Conservation (phyloP, 2,888 invertebrate genomes). For the Tortricodes alternella region DNA sequence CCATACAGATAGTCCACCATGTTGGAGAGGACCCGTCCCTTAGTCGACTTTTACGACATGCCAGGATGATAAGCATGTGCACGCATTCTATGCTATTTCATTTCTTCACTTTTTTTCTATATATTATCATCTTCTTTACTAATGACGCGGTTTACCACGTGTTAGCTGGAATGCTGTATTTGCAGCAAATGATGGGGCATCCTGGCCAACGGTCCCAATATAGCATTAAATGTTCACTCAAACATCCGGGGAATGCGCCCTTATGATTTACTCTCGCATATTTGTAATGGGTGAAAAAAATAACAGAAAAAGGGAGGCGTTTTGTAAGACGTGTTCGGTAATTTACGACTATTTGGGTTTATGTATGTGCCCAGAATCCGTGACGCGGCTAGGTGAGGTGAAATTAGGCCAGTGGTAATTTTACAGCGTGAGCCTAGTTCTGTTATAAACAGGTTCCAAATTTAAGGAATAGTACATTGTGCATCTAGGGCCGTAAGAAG, state of each 20-base stretch:
- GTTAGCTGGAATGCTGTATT: constrained; percentile 39
- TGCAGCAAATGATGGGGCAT: constrained; percentile 64
- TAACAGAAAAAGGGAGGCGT: constrained; percentile 14
- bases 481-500: too few relatives aligned
- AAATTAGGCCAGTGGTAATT: too few relatives aligned
- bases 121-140: constrained; percentile 18
- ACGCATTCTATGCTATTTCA: too few relatives aligned
- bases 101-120: too few relatives aligned
- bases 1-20: too few relatives aligned
- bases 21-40: too few relatives aligned
- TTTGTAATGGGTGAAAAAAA: constrained; percentile 32
- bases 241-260: constrained; percentile 49
- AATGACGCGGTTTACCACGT: constrained; percentile 43
- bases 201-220: constrained; percentile 56
- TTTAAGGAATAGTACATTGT: too few relatives aligned
- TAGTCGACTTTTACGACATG: too few relatives aligned
- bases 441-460: too few relatives aligned
- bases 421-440: too few relatives aligned
- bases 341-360: constrained; percentile 26
- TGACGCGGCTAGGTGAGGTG: too few relatives aligned
- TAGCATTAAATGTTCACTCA: constrained; percentile 39
- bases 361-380: not conserved
- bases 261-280: constrained; percentile 59
- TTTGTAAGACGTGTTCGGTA: constrained; percentile 11
- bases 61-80: too few relatives aligned